Percentiles rank a stretch among this genome's conserved stretches.
These are phyloP conservation scores for Tetraodon nigroviridis DNA, from an alignment of 2,113 vertebrate species.

Conservation along the genomic window DNA sequence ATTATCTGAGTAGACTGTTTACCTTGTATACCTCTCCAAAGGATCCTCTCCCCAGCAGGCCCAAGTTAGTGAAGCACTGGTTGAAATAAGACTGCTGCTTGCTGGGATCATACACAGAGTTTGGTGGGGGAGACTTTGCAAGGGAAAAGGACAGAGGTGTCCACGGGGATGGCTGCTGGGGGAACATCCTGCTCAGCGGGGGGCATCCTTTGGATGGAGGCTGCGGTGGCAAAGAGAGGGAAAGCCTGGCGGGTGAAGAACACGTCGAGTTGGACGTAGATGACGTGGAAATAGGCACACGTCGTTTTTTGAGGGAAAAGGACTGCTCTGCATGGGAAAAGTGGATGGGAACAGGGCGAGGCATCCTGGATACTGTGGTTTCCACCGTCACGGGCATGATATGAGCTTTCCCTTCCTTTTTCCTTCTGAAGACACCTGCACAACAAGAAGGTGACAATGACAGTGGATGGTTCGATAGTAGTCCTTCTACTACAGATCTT, in stretches of 20 bases:
- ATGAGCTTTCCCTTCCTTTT: constrained; percentile 6
- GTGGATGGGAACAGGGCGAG: constrained; percentile 79
- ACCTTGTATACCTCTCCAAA: constrained; percentile 91
- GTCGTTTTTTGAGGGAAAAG: constrained; percentile 82
- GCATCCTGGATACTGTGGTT: constrained; percentile 58
- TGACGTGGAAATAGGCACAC: constrained; percentile 67
- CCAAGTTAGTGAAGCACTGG: constrained; percentile 83
- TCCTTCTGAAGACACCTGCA: background rate
- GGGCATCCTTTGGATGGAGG: constrained; percentile 78
- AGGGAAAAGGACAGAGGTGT: constrained; percentile 74
- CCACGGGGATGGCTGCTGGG: constrained; percentile 71
- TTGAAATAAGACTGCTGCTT: constrained; percentile 80
- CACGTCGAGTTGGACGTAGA: constrained; percentile 58
- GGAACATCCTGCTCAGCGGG: constrained; percentile 78
- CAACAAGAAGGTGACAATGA: no score
- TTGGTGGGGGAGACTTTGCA: constrained; percentile 52
- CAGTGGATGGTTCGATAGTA: background rate
- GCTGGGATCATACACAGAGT: constrained; percentile 74
- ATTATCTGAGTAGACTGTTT: constrained; percentile 17
- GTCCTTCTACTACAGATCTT: background rate
- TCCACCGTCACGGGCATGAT: constrained; percentile 77
- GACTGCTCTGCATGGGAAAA: constrained; percentile 81
- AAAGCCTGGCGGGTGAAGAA: constrained; percentile 59
- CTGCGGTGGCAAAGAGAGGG: constrained; percentile 70
- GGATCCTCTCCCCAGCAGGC: constrained; percentile 81